phyloP scores from a whole-genome alignment of 2,113 vertebrate genomes.

The Proteles cristata region DNA sequence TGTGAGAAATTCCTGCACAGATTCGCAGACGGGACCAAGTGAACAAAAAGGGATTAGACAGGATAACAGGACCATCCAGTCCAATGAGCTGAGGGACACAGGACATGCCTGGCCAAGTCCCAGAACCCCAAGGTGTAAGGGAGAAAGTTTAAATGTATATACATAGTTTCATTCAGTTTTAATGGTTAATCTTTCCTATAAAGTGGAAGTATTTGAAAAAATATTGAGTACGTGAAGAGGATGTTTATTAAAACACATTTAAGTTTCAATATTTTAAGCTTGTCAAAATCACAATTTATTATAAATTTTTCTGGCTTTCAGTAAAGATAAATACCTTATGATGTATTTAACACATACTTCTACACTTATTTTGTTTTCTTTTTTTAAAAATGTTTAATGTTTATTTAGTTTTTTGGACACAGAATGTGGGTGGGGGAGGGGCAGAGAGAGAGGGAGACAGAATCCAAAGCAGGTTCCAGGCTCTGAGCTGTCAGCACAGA shows the following conservation, averaged over 20 bases:
- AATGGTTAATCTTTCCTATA: not conserved
- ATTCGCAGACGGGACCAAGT: not conserved
- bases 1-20: not conserved
- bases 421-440: too few relatives aligned
- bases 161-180: not conserved
- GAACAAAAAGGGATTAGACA: not conserved
- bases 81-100: not conserved
- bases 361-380: not conserved
- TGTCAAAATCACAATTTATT: not conserved
- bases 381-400: too few relatives aligned
- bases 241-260: not conserved
- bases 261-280: not conserved
- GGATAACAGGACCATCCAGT: not conserved
- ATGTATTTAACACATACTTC: not conserved
- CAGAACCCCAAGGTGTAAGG: not conserved
- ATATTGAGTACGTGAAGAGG: not conserved
- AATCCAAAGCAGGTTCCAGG: too few relatives aligned
- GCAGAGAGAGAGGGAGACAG: too few relatives aligned
- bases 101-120: not conserved
- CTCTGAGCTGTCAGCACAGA: too few relatives aligned
- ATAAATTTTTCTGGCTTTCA: not conserved
- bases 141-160: not conserved
- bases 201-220: not conserved
- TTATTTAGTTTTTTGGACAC: too few relatives aligned
- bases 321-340: not conserved